Evolutionary conservation across 2,797 vertebrate species (phyloP), one percentile per base, ranked within the genome.

Genomic region (Novumbra hubbsi): DNA sequence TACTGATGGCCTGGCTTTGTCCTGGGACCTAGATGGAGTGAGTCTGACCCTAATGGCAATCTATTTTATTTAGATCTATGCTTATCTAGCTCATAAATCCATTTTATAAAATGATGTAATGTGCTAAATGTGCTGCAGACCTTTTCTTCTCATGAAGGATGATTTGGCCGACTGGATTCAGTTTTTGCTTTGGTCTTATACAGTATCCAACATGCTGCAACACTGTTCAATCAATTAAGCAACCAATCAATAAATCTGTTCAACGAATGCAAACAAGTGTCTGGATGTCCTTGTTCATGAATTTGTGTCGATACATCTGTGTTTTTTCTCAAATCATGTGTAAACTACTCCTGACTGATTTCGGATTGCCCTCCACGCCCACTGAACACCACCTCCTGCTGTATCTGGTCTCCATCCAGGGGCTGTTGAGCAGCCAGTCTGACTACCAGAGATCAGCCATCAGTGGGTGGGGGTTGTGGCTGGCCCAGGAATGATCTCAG

Each of bases 241-340:
- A 57, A 57, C 9, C 32, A 67, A 34, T 45, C 55, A 27, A 60
- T 60, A 24, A 65, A 78, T 60, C 76, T 30, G 27, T 8, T 45
- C 3, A 12, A 45, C 3, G 9, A 45, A 16, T 66, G 28, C 32
- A 66, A 66, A 32, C 32, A 15, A 65, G 30, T 38, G 8, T 30
- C 17, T 38, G 32, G 0, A 38, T 9, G 14, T 66, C 6, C 3
- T n/a, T 74, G 80, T 45, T 45, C 9, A 45, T 86, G 80, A 79
- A 87, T 79, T 79, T 80, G 84, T 45, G 3, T 45, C 3, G 11
- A 45, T 45, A 45, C 41, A 45, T 45, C 4, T 3, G 41, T 45
- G 11, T 9, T 45, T 45, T 45, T 11, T 12, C 41, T 41, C 41
- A 41, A 41, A 41, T 38, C 34, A 38, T 3, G 41, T 41, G 9